phyloP scores from a whole-genome alignment of 2,113 vertebrate species.

The Psilopsiagon aymara region DNA sequence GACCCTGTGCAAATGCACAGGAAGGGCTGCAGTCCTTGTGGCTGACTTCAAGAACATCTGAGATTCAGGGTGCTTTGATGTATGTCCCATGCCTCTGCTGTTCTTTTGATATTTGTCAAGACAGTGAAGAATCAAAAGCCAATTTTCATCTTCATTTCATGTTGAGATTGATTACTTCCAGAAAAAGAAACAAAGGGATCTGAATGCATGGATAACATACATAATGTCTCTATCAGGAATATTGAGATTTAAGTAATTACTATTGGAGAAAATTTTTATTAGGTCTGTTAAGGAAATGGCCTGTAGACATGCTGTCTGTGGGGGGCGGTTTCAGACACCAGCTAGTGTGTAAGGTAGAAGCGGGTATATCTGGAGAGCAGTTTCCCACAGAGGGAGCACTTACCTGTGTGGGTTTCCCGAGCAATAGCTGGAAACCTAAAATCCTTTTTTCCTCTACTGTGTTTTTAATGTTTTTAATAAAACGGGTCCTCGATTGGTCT shows the following conservation, averaged over 20 bases:
- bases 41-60: not conserved
- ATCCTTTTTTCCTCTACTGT: not conserved
- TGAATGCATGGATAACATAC: not conserved
- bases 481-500: not conserved
- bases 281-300: not conserved
- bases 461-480: not conserved
- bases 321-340: not conserved
- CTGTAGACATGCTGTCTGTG: not conserved
- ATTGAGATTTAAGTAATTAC: not conserved
- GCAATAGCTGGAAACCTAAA: accelerated
- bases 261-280: not conserved
- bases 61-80: not conserved
- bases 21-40: not conserved
- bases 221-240: not conserved
- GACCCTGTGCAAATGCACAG: not conserved
- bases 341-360: not conserved
- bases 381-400: not conserved
- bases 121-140: not conserved
- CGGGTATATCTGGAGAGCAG: not conserved
- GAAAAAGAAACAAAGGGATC: not conserved
- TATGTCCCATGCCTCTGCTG: not conserved
- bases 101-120: not conserved
- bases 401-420: not conserved
- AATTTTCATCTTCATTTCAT: not conserved
- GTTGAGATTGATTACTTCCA: not conserved